Evolutionary conservation across 2,113 vertebrate genomes (phyloP).

Genomic region (Ranitomeya variabilis): DNA sequence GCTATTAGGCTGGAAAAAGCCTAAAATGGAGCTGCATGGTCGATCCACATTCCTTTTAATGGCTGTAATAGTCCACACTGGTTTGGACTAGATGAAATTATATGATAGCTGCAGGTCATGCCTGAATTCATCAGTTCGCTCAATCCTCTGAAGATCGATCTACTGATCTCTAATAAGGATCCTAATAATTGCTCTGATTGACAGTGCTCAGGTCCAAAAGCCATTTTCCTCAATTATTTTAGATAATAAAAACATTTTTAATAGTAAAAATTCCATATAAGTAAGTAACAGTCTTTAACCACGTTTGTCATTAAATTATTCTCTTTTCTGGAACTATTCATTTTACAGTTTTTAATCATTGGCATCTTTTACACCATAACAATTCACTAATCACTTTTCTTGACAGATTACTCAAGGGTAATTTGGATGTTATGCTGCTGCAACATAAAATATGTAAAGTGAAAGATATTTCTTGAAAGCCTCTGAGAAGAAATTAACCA

Average conservation of each 20-base stretch:
- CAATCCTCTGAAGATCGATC: no score
- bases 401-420: constrained; percentile 39
- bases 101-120: no score
- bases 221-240: not conserved
- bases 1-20: no score
- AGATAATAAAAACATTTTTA: not conserved
- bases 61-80: no score
- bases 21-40: no score
- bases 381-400: constrained; percentile 31
- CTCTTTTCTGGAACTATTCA: not conserved
- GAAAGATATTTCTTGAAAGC: not conserved
- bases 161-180: not conserved
- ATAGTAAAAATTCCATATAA: not conserved
- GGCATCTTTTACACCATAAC: constrained; percentile 23
- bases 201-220: not conserved
- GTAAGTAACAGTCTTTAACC: not conserved
- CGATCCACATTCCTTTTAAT: no score
- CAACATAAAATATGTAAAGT: constrained; percentile 22
- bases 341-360: not conserved
- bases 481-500: not conserved
- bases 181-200: not conserved
- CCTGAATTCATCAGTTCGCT: no score
- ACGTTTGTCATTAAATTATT: constrained; percentile 12
- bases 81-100: no score
- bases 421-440: constrained; percentile 17